Percentiles rank a stretch among this genome's conserved stretches.
These are phyloP conservation scores for Orthochromis indermauri DNA, from an alignment of 2,113 vertebrate species.

Conservation along the genomic window DNA sequence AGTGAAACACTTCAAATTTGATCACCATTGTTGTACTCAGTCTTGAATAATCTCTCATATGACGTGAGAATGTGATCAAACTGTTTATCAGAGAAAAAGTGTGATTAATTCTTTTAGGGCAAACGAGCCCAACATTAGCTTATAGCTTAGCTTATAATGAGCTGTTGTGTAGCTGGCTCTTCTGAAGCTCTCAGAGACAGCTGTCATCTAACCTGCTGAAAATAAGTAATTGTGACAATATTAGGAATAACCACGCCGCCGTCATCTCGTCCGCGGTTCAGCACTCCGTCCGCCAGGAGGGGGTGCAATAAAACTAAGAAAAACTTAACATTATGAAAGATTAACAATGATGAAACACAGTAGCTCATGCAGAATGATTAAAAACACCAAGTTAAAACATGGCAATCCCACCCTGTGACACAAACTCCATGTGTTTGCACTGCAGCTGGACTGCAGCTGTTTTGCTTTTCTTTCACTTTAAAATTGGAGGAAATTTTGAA, in stretches of 20 bases:
- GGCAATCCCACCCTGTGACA: background rate
- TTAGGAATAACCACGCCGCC: background rate
- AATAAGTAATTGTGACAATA: background rate
- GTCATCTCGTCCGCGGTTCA: background rate
- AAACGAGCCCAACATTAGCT: background rate
- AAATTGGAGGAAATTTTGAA: background rate
- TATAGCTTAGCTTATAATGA: background rate
- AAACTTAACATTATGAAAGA: background rate
- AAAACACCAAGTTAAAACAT: background rate
- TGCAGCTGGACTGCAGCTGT: background rate
- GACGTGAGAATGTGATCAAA: background rate
- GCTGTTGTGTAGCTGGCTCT: background rate
- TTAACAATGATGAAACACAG: background rate
- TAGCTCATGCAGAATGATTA: background rate
- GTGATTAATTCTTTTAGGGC: background rate
- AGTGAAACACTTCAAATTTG: too few relatives aligned
- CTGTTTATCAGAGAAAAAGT: background rate
- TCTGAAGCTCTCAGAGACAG: background rate
- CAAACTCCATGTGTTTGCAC: background rate
- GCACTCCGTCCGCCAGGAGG: rapidly evolving
- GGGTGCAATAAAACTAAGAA: rapidly evolving
- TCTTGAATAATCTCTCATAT: background rate
- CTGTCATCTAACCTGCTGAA: background rate
- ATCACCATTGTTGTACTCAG: background rate
- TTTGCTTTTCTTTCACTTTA: background rate